Evolutionary conservation across 2,113 vertebrate species (phyloP), one percentile per base, ranked within the genome.

Genomic region (Melanostigma gelatinosum): DNA sequence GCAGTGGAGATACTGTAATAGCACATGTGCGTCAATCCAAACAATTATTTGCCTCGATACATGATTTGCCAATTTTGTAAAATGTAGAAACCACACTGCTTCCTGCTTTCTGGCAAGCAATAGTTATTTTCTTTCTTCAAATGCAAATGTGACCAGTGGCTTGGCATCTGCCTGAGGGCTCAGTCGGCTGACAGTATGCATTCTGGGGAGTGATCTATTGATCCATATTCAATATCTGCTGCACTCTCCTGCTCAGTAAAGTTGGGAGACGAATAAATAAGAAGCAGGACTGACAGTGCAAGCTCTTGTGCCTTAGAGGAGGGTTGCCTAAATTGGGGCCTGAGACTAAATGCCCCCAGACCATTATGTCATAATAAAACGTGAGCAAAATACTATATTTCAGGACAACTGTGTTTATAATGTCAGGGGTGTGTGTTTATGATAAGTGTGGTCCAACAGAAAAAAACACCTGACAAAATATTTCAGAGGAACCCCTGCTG

Each of bases 181-280:
- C 88, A 81, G 90, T 83, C 79, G 89, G 85, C 85, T 94, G 94
- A 94, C 94, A 94, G 91, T 87, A 88, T 87, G 90, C 89, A 94
- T 93, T 93, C 91, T 88, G 92, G 88, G 91, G 93, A 93, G 92
- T 93, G 92, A 91, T 93, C 90, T 93, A 93, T 94, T 93, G 93
- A 94, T 94, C 90, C 89, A 92, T 92, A 94, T 93, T 94, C 93
- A 94, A 93, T 92, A 92, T 94, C 82, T 93, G 87, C 92, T 88
- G 73, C 91, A 89, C 86, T 92, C 84, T 80, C 85, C 79, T 82
- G 90, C 91, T 89, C 87, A 84, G 80, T 89, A 89, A 93, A 93
- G 91, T 93, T 92, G 85, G 84, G 70, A 88, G 80, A 91, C 83
- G 90, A 92, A 93, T 93, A 92, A 92, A 92, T 94, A 82, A 93